Evolutionary conservation across 2,888 invertebrate genomes (phyloP), one percentile per base, ranked within the genome.

Genomic region (Abrostola triplasia): DNA sequence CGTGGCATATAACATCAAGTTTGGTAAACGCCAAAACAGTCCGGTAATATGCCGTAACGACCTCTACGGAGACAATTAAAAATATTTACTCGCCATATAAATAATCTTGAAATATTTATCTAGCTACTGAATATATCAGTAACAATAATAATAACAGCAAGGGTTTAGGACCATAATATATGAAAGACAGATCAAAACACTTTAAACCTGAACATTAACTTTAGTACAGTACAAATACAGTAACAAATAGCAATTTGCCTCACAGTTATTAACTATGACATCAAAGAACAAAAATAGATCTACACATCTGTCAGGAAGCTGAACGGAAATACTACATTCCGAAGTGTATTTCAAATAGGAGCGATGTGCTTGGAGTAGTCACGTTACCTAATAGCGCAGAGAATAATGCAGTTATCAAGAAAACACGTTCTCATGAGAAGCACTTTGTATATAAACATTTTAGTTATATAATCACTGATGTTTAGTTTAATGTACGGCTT

Each of bases 341-440:
- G 44, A 24, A 59, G 53, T 64, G 60, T 69, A 71, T 71, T 63
- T 54, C 37, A 54, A 70, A 44, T 49, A 59, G 35, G 36, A 50
- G 41, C 38, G 53, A 55, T 56, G 50, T 42, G 41, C 49, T 57
- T 48, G 40, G 37, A 59, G 59, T 51, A 65, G 70, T 51, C 55
- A 63, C 44, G 55, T 70, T 70, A 79, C 70, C 69, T 70, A 62
- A 79, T 67, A 61, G 68, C 60, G 63, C 67, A 66, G 61, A 59
- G 60, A 64, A 66, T 56, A 42, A 62, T 63, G 71, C 65, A 83
- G 82, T 79, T 70, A 79, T 57, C 52, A 60, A 52, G 56, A 64
- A 64, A 80, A 77, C 79, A 71, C 70, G 76, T 84, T 84, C 86
- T 75, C 86, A 77, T 68, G 74, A 74, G 70, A 73, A 70, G 59